Evolutionary conservation across 2,888 invertebrate species (phyloP).

Genomic region (Diadegma fenestrale): DNA sequence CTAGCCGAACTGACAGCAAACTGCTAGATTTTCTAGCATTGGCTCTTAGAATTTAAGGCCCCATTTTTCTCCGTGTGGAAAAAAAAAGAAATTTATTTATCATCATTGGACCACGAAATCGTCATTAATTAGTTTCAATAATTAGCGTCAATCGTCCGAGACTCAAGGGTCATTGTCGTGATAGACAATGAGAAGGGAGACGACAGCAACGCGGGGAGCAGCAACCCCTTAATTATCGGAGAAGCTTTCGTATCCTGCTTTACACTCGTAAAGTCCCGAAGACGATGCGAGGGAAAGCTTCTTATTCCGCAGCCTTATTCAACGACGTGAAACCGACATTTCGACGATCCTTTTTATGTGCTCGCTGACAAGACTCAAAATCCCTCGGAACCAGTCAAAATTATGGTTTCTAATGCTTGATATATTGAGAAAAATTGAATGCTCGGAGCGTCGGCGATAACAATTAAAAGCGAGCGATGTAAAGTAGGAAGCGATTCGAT

Average conservation of each 20-base stretch:
- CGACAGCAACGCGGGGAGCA: background rate
- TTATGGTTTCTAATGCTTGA: background rate
- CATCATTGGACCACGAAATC: background rate
- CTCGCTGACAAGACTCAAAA: background rate
- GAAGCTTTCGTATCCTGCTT: background rate
- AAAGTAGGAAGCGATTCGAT: background rate
- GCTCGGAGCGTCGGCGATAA: background rate
- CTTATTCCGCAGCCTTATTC: background rate
- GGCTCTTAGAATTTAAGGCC: too few species aligned
- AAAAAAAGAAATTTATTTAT: background rate
- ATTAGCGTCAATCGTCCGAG: background rate
- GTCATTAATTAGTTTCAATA: background rate
- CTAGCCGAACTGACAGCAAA: too few species aligned
- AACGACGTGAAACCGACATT: slow-evolving; percentile 10
- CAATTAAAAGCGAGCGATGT: background rate
- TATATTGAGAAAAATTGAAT: background rate
- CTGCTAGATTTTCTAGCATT: too few species aligned
- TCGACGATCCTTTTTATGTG: slow-evolving; percentile 7
- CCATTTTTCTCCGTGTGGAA: too few species aligned
- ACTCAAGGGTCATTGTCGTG: background rate
- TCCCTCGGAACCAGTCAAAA: background rate
- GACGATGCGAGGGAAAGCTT: background rate
- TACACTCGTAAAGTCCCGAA: background rate
- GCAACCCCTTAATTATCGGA: slow-evolving; percentile 15
- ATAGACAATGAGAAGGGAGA: background rate